Percentiles rank a stretch among this genome's conserved stretches.
Conservation (phyloP, 1,140 invertebrate species). For the Heliothis subflexa region DNA sequence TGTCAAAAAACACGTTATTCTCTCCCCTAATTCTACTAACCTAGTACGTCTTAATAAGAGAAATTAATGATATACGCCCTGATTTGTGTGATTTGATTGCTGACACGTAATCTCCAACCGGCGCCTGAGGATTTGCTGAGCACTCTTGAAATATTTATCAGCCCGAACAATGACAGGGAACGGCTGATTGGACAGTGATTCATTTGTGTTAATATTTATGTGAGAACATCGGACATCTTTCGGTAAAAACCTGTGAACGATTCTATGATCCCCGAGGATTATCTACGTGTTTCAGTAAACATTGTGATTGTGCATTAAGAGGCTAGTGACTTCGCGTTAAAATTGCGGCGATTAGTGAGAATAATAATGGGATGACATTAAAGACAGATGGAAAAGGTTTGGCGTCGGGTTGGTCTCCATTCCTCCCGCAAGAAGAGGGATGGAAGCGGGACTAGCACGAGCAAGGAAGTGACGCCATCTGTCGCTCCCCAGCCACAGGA, state of each 20-base stretch:
- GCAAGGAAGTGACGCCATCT: constrained; percentile 69
- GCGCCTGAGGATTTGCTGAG: neutral
- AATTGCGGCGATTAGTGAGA: constrained; percentile 53
- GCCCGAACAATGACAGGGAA: constrained; percentile 75
- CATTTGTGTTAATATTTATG: constrained; percentile 57
- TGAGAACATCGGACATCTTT: constrained; percentile 47
- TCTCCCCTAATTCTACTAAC: constrained; percentile 82
- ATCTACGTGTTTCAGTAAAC: constrained; percentile 1
- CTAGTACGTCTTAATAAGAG: constrained; percentile 80
- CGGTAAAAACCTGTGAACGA: constrained; percentile 21
- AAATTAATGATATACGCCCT: constrained; percentile 71
- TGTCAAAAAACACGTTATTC: constrained; percentile 86
- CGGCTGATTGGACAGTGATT: constrained; percentile 65
- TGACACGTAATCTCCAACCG: constrained; percentile 23
- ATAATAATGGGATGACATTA: constrained; percentile 84
- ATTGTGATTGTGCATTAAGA: constrained; percentile 44
- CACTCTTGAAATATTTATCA: constrained; percentile 44
- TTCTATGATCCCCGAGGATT: constrained; percentile 8
- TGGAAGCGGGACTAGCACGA: constrained; percentile 79
- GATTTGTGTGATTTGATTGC: constrained; percentile 57
- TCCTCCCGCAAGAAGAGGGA: constrained; percentile 86
- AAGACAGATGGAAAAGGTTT: constrained; percentile 86
- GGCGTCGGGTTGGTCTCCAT: constrained; percentile 85
- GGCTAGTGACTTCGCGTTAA: constrained; percentile 33
- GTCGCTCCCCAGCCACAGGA: constrained; percentile 74